A percentile compares a stretch with the other conserved stretches of the same genome.
These are phyloP conservation scores for Helostoma temminkii DNA, from an alignment of 2,797 vertebrate genomes.

Conservation along the genomic window DNA sequence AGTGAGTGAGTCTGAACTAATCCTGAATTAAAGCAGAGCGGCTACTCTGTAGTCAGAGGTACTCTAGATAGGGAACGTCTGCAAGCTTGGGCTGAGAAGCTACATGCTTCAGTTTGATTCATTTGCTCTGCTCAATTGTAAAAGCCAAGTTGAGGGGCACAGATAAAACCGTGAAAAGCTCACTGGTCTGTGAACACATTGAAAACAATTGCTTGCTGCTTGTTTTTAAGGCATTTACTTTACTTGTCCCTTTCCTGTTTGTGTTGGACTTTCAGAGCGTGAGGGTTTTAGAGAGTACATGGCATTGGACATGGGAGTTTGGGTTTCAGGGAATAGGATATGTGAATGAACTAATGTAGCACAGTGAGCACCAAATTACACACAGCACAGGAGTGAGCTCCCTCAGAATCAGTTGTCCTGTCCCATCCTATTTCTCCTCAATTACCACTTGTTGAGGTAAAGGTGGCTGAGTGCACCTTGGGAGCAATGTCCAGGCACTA, in stretches of 20 bases:
- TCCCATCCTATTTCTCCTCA: constrained; percentile 43
- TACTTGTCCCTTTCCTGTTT: constrained; percentile 41
- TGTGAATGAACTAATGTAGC: constrained; percentile 53
- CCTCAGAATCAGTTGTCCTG: constrained; percentile 50
- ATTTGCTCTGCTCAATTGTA: constrained; percentile 50
- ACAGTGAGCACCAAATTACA: constrained; percentile 58
- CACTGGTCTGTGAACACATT: constrained; percentile 48
- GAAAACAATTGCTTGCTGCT: constrained; percentile 47
- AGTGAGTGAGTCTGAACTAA: constrained; percentile 73
- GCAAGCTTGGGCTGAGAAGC: constrained; percentile 42
- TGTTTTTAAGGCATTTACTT: constrained; percentile 46
- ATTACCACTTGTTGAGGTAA: constrained; percentile 58
- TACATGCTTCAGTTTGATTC: constrained; percentile 39
- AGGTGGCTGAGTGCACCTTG: constrained; percentile 55
- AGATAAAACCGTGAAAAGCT: constrained; percentile 33
- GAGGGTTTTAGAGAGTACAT: constrained; percentile 24
- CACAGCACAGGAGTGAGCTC: constrained; percentile 40
- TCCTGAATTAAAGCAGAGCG: constrained; percentile 65
- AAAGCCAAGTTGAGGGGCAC: constrained; percentile 62
- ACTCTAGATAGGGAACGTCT: constrained; percentile 27
- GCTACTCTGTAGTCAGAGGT: constrained; percentile 39
- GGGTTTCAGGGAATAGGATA: constrained; percentile 34
- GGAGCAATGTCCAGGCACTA: constrained; percentile 27
- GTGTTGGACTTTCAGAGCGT: constrained; percentile 8
- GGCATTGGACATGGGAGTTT: constrained; percentile 26